A percentile compares a stretch with the other conserved stretches of the same genome.
Evolutionary conservation across 2,113 vertebrate genomes (phyloP).

Genomic region (Pelvicachromis taeniatus): DNA sequence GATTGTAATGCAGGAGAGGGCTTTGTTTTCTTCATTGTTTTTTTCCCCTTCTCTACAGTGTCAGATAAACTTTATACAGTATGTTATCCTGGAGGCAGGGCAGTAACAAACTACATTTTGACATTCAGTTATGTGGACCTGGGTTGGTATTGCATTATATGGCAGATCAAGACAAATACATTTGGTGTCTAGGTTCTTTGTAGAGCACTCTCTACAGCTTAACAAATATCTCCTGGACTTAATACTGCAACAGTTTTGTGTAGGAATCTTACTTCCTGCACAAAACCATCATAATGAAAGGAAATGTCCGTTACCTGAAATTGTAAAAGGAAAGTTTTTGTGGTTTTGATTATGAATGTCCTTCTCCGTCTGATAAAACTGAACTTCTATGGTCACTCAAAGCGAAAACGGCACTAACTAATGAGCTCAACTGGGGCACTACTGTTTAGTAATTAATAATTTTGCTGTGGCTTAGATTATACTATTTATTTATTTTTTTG

Average conservation of each 20-base stretch:
- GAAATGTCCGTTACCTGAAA: background rate
- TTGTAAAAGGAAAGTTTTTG: background rate
- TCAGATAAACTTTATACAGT: background rate
- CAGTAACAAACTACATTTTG: background rate
- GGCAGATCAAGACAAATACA: background rate
- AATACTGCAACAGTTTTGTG: background rate
- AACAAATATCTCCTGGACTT: background rate
- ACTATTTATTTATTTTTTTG: background rate
- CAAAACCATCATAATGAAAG: background rate
- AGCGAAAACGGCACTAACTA: background rate
- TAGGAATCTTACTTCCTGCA: background rate
- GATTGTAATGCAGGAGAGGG: background rate
- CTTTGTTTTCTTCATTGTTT: accelerated
- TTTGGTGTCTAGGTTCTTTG: background rate
- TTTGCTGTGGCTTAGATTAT: background rate
- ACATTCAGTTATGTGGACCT: background rate
- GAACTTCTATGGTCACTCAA: background rate
- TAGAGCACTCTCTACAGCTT: background rate
- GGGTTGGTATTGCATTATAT: background rate
- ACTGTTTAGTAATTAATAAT: slow-evolving; percentile 6
- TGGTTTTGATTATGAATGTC: background rate
- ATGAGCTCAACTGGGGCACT: background rate
- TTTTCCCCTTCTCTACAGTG: background rate
- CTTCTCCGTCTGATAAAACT: background rate
- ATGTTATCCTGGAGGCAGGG: background rate